Base-by-base conservation (phyloP, 2,888 invertebrate genomes). In the Girardia tigrina region DNA sequence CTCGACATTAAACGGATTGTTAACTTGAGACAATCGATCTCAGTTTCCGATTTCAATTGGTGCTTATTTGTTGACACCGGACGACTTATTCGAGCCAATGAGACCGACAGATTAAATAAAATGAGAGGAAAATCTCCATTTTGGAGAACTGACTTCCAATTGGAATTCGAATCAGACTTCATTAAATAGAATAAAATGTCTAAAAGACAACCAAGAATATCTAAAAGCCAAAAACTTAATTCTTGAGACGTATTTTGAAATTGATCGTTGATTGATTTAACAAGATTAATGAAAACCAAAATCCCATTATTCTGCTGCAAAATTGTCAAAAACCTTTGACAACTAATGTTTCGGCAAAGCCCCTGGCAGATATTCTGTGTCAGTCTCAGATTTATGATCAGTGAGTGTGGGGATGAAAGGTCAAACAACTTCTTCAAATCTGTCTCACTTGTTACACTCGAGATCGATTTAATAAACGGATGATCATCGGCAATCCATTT, bases 171-270 rank as follows among this genome's bases (percentile, higher is more conserved):
- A 56, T 56, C 56, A 2, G 56, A 56, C 23, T 56, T 56, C n/a
- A 23, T 56, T 8, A 56, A 56, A 16, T 56, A 56, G n/a, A 56
- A 56, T 6, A 56, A 23, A 56, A 56, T 56, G 23, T 56, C 56
- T n/a, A 56, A 56, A 20, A 56, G 23, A 56, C 56, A 56, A 2
- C 56, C 56, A n/a, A 56, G 56, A 56, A 56, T 56, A 23, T 56
- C 56, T n/a, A 56, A 56, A 20, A 56, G 56, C 56, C 56, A 56
- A 23, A 56, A 56, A 16, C n/a, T 56, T 56, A 56, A 12, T 36
- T 56, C 56, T n/a, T 56, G 56, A n/a, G 56, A 56, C n/a, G 56
- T 56, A n/a, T 56, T 56, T 56, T 56, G 56, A 56, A 56, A 56
- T 56, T 56, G 56, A 6, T 56, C 56, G 23, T 56, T 56, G n/a